These are phyloP conservation scores for Neocrepidodera transversa DNA, from an alignment of 2,888 invertebrate species.

Conservation along the genomic window DNA sequence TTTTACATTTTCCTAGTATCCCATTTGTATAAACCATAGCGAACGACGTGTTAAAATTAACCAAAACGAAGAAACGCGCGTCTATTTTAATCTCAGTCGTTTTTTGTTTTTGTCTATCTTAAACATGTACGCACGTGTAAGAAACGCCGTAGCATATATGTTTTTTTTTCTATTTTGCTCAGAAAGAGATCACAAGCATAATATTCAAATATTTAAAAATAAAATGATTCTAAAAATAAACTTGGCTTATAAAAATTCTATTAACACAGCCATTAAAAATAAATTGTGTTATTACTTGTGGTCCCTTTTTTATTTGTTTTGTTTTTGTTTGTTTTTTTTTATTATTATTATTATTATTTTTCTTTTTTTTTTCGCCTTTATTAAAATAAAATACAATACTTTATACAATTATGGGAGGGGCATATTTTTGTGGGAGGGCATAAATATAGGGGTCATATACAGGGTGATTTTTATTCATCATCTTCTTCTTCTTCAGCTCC, in stretches of 20 bases:
- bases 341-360: conserved; percentile 56
- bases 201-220: conserved; percentile 16
- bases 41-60: too few relatives aligned
- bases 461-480: conserved; percentile 62
- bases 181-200: conserved; percentile 35
- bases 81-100: conserved; percentile 13
- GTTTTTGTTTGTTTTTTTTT: conserved; percentile 58
- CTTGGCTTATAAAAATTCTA: conserved; percentile 20
- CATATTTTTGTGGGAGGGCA: conserved; percentile 28
- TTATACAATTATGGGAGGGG: conserved; percentile 55
- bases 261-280: conserved; percentile 7
- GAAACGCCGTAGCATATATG: too few relatives aligned
- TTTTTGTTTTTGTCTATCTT: too few relatives aligned
- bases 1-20: too few relatives aligned
- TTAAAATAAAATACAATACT: conserved; percentile 63
- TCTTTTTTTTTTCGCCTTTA: conserved; percentile 55
- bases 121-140: too few relatives aligned
- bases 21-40: too few relatives aligned
- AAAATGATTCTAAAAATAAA: conserved; percentile 33
- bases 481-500: conserved; percentile 88
- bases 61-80: not conserved
- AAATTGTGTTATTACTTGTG: conserved; percentile 46
- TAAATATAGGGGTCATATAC: conserved; percentile 49
- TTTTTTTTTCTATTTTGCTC: too few relatives aligned
- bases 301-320: conserved; percentile 50